These are phyloP conservation scores for Gymnoscopelus braueri DNA, from an alignment of 2,797 vertebrate species.

Conservation along the genomic window DNA sequence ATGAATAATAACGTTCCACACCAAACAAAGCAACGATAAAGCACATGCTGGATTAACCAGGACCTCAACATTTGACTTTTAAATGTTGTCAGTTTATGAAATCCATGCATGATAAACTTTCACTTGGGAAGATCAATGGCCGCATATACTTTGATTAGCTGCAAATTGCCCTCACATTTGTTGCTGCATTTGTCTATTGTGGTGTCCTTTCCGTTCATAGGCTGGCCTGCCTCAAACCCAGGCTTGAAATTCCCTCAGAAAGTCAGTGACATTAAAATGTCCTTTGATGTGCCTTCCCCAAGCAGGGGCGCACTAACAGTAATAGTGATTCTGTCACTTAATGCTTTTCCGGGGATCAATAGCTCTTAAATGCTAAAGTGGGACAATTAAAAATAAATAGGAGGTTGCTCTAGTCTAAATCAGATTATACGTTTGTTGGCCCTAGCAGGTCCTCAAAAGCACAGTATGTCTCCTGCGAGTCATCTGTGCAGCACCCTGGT, in stretches of 20 bases:
- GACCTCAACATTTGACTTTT: slow-evolving; percentile 84
- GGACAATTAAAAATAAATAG: slow-evolving; percentile 99
- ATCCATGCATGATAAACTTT: slow-evolving; percentile 88
- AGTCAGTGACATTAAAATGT: slow-evolving; percentile 99
- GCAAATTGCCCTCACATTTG: slow-evolving; percentile 94
- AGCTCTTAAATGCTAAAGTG: slow-evolving; percentile 99
- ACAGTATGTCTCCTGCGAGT: slow-evolving; percentile 85
- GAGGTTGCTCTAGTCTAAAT: slow-evolving; percentile 89
- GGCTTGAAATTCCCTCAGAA: slow-evolving; percentile 98
- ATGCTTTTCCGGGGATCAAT: slow-evolving; percentile 98
- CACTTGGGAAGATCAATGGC: slow-evolving; percentile 90
- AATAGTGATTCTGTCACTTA: slow-evolving; percentile 98
- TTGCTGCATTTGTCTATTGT: slow-evolving; percentile 93
- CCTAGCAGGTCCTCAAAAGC: slow-evolving; percentile 87
- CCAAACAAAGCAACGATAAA: not conserved
- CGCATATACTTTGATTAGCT: slow-evolving; percentile 94
- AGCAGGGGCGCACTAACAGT: slow-evolving; percentile 97
- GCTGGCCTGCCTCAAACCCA: slow-evolving; percentile 89
- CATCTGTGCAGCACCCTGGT: slow-evolving; percentile 79
- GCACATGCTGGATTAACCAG: slow-evolving; percentile 60
- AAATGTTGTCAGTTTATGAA: slow-evolving; percentile 88
- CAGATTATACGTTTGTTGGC: slow-evolving; percentile 86
- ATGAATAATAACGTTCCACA: slow-evolving; percentile 52
- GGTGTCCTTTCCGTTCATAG: slow-evolving; percentile 98
- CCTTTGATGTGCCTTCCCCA: slow-evolving; percentile 99